Conservation (phyloP, 2,797 vertebrate species). For the Lemur catta region DNA sequence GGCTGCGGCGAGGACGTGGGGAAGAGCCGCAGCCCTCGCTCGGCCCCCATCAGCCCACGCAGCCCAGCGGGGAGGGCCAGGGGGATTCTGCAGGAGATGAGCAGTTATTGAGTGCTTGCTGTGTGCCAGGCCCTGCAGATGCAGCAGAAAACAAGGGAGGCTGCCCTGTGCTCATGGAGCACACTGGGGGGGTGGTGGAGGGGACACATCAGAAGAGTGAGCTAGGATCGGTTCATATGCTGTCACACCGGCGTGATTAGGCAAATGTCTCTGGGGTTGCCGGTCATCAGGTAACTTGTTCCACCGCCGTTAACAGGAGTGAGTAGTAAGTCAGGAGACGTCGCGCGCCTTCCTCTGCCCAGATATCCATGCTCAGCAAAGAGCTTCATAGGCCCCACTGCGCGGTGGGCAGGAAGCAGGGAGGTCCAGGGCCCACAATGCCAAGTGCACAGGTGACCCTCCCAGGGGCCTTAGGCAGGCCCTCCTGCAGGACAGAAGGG, state of each 20-base stretch:
- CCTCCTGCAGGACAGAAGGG: too few species aligned
- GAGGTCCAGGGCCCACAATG: neutral
- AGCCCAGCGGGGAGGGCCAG: rapidly evolving
- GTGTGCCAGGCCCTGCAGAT: neutral
- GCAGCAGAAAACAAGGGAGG: neutral
- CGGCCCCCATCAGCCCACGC: rapidly evolving
- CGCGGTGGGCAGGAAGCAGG: neutral
- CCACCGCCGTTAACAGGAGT: neutral
- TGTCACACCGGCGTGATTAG: rapidly evolving
- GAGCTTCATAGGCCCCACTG: neutral
- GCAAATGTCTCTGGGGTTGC: neutral
- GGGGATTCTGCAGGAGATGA: neutral
- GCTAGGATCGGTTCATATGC: neutral
- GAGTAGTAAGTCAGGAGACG: neutral
- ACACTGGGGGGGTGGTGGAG: rapidly evolving
- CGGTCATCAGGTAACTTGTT: neutral
- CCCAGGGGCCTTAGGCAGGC: neutral
- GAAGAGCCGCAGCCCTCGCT: rapidly evolving
- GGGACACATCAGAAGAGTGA: neutral
- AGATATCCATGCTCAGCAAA: neutral
- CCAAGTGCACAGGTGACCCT: neutral
- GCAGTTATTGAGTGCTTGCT: neutral
- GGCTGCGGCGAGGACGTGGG: neutral
- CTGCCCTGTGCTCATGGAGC: neutral
- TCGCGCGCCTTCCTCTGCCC: rapidly evolving